Evolutionary conservation across 2,113 vertebrate genomes (phyloP), one percentile per base, ranked within the genome.

Genomic region (Tenebrosternarchus preto): DNA sequence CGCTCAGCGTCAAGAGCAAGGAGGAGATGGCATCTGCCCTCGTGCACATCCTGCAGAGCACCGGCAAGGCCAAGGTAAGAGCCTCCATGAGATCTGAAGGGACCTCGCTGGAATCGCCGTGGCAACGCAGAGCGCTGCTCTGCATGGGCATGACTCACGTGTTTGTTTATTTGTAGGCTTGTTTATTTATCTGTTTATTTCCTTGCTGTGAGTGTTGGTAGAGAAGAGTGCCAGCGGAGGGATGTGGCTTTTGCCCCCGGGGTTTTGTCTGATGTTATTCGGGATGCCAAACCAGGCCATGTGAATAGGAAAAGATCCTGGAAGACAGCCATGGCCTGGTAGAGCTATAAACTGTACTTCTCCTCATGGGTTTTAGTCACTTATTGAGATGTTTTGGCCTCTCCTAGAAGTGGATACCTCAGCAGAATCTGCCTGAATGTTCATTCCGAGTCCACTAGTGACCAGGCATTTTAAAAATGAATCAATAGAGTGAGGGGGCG

Each of bases 41-140:
- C 11, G 96, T 99, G 39, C 98, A 99, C 89, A 99, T 99, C 86
- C 92, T 99, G 68, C 98, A 99, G 92, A 99, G 98, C 92, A 99
- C 98, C 0, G 98, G 98, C 75, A 99, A 99, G 84, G 98, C 97
- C 81, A 99, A 99, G 95, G 95, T 96, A 88, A 82, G 90, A 80
- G 7, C 17, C 56, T 12, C 43, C 6, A 7, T 2, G 5, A 50
- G 43, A 50, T 11, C 43, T 50, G 19, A 33, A 36, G 12, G 63
- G 33, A 19, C 63, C 19, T 5, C 4, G 31, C 29, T 9, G 29
- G 33, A 36, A 20, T 66, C 63, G 20, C 5, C 15, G 5, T 25
- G 25, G 60, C 60, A 63, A 27, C 24, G 29, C 11, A 0, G 60
- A 16, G 25, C 16, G 60, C 24, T 5, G n/a, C 29, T 8, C 17